A percentile compares a stretch with the other conserved stretches of the same genome.
These are phyloP conservation scores for Phragmatobia fuliginosa DNA, from an alignment of 2,888 invertebrate species.

Conservation along the genomic window DNA sequence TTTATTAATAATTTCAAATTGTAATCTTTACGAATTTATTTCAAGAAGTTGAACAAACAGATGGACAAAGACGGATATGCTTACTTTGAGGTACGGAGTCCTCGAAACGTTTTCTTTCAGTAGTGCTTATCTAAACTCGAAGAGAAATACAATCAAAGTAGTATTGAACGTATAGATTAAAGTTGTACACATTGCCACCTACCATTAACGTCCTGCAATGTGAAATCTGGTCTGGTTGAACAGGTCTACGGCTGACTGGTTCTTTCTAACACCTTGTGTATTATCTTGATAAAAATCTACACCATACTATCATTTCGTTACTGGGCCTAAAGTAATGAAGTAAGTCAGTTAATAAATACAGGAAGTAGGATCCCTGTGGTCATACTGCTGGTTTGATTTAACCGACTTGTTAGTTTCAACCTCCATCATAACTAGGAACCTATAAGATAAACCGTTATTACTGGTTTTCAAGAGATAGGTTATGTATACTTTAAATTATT, in stretches of 20 bases:
- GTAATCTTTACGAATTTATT: not conserved
- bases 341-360: not conserved
- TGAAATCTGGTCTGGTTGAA: conserved; percentile 71
- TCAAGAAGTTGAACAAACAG: not conserved
- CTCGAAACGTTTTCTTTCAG: not conserved
- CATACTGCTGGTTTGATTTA: not conserved
- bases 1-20: not conserved
- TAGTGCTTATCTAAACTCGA: not conserved
- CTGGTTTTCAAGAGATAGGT: not conserved
- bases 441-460: not conserved
- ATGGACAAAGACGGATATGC: not conserved
- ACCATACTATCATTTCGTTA: not conserved
- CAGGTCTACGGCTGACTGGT: conserved; percentile 20
- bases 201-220: conserved; percentile 52
- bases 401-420: not conserved
- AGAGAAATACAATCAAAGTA: not conserved
- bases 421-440: not conserved
- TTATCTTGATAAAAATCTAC: conserved; percentile 15
- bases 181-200: conserved; percentile 19
- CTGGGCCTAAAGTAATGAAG: not conserved
- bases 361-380: not conserved
- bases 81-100: not conserved
- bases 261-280: conserved; percentile 18
- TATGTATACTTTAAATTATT: not conserved
- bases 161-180: conserved; percentile 32